Percentiles rank a stretch among this genome's conserved stretches.
These are phyloP conservation scores for Noctua janthina DNA, from an alignment of 2,888 invertebrate species.

Conservation along the genomic window DNA sequence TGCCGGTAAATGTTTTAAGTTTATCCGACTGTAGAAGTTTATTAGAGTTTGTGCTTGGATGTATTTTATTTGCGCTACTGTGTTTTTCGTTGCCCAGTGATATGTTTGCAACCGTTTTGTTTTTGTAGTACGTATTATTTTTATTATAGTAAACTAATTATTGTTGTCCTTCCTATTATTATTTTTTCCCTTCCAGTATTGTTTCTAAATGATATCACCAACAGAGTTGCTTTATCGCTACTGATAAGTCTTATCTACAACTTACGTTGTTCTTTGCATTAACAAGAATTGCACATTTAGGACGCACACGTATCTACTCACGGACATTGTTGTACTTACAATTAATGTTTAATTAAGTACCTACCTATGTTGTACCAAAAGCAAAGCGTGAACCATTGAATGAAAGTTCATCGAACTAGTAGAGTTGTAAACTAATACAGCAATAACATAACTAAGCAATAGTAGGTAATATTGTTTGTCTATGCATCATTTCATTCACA, in stretches of 20 bases:
- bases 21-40: conserved; percentile 76
- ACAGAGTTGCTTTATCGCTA: conserved; percentile 87
- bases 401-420: conserved; percentile 61
- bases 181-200: conserved; percentile 66
- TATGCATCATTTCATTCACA: conserved; percentile 37
- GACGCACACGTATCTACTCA: conserved; percentile 54
- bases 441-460: conserved; percentile 45
- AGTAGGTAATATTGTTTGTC: conserved; percentile 28
- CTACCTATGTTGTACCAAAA: not conserved
- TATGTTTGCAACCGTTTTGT: conserved; percentile 79
- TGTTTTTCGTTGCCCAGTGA: conserved; percentile 85
- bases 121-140: conserved; percentile 83
- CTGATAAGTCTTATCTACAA: conserved; percentile 85
- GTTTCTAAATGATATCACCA: conserved; percentile 81
- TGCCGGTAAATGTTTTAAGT: conserved; percentile 79
- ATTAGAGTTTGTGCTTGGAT: conserved; percentile 76
- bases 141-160: conserved; percentile 69
- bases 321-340: conserved; percentile 4
- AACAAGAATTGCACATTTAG: conserved; percentile 78
- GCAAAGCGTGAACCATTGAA: conserved; percentile 31
- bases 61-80: conserved; percentile 80
- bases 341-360: conserved; percentile 21
- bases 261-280: conserved; percentile 76
- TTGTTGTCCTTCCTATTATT: conserved; percentile 64
- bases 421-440: conserved; percentile 29